phyloP scores from a whole-genome alignment of 2,113 vertebrate genomes.

The Ceuthmochares aereus region DNA sequence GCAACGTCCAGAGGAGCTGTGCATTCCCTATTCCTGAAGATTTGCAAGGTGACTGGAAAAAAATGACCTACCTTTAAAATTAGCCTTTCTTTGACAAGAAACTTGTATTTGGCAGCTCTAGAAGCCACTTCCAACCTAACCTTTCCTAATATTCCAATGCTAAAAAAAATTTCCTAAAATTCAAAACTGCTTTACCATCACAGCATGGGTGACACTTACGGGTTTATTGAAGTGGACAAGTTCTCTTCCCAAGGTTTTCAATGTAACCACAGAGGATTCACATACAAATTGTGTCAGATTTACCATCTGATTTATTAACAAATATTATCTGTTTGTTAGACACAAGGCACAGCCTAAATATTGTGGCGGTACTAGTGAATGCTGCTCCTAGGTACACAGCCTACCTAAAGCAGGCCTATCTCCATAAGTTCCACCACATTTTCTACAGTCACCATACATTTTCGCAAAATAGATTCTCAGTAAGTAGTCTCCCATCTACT shows the following conservation, averaged over 20 bases:
- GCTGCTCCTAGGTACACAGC: not conserved
- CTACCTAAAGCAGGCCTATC: not conserved
- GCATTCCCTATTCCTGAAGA: not conserved
- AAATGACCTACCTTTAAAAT: not conserved
- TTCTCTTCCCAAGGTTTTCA: rapidly evolving
- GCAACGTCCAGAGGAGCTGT: not conserved
- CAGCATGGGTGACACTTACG: rapidly evolving
- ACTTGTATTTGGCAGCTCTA: not conserved
- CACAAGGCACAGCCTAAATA: not conserved
- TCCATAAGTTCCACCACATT: not conserved
- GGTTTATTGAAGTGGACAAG: not conserved
- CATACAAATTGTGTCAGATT: rapidly evolving
- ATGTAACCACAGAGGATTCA: not conserved
- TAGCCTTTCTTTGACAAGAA: not conserved
- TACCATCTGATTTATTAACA: not conserved
- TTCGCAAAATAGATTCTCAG: not conserved
- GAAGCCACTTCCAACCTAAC: not conserved
- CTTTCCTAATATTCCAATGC: not conserved
- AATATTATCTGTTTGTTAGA: not conserved
- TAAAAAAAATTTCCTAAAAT: too few species aligned
- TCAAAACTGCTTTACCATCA: not conserved
- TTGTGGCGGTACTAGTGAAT: not conserved
- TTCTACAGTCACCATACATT: not conserved
- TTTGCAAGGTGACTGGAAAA: not conserved
- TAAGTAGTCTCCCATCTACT: not conserved